Percentiles rank a stretch among this genome's conserved stretches.
Evolutionary conservation across 2,888 invertebrate genomes (phyloP).

Genomic region (Macrophya alboannulata): DNA sequence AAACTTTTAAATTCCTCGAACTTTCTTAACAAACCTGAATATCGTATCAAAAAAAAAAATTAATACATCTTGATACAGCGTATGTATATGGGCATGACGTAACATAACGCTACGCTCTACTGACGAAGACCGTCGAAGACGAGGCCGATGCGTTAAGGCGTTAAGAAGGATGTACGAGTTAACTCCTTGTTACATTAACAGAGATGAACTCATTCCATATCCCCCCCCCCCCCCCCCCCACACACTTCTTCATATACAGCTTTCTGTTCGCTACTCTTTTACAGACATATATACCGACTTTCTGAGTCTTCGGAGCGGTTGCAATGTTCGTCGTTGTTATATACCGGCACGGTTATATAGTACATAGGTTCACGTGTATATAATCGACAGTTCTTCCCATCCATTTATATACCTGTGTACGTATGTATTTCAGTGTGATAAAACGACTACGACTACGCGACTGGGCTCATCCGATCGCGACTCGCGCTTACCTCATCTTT

Average conservation of each 20-base stretch:
- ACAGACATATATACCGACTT: conserved; percentile 59
- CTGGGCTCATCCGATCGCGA: not conserved
- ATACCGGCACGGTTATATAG: not conserved
- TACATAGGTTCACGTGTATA: not conserved
- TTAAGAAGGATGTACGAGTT: conserved; percentile 80
- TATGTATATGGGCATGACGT: conserved; percentile 3
- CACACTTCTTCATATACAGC: too few relatives aligned
- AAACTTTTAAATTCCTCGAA: not conserved
- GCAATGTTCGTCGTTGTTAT: not conserved
- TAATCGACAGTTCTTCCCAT: not conserved
- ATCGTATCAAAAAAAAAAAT: not conserved
- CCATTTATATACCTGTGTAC: not conserved
- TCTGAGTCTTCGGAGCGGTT: not conserved
- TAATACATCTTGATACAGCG: not conserved
- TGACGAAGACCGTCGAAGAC: not conserved
- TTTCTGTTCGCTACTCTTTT: conserved; percentile 57
- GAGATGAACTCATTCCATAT: conserved; percentile 77
- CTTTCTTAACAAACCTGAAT: not conserved
- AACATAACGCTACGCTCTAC: not conserved
- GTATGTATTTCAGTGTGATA: not conserved
- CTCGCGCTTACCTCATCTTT: conserved; percentile 11
- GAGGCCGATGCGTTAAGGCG: conserved; percentile 60
- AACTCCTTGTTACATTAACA: conserved; percentile 76
- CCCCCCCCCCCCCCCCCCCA: conserved; percentile 47
- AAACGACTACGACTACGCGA: not conserved